phyloP scores from a whole-genome alignment of 2,797 vertebrate genomes.

The Xenopus petersii region DNA sequence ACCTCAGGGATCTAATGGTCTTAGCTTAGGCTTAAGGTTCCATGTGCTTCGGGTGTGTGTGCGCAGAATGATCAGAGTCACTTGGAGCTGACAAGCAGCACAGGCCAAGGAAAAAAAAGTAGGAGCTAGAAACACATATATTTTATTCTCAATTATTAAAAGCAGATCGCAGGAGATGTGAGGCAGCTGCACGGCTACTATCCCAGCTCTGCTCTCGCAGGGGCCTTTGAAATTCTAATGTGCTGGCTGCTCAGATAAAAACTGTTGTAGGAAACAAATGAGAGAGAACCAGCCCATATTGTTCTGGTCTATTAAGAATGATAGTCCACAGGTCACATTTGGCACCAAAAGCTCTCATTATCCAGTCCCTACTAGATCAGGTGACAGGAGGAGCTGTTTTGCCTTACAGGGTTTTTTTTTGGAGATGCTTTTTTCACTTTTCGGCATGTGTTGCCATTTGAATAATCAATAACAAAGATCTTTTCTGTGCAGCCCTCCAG shows the following conservation, averaged over 20 bases:
- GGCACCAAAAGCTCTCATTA: slow-evolving; percentile 25
- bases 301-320: slow-evolving; percentile 17
- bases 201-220: slow-evolving; percentile 55
- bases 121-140: slow-evolving; percentile 77
- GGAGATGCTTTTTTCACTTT: background rate
- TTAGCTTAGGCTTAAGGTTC: slow-evolving; percentile 65
- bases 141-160: slow-evolving; percentile 79
- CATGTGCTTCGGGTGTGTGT: slow-evolving; percentile 51
- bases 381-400: background rate
- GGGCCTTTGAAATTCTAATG: slow-evolving; percentile 64
- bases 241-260: slow-evolving; percentile 58
- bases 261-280: slow-evolving; percentile 43
- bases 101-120: slow-evolving; percentile 57
- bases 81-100: slow-evolving; percentile 72
- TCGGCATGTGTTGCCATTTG: background rate
- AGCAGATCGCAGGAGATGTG: slow-evolving; percentile 70
- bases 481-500: too few relatives aligned
- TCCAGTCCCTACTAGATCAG: background rate
- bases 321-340: slow-evolving; percentile 30
- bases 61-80: slow-evolving; percentile 73
- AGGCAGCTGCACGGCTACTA: slow-evolving; percentile 65
- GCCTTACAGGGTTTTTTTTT: background rate
- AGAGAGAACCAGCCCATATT: slow-evolving; percentile 32
- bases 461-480: background rate
- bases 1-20: slow-evolving; percentile 74